phyloP scores from a whole-genome alignment of 2,113 vertebrate genomes.

The Struthidea cinerea region DNA sequence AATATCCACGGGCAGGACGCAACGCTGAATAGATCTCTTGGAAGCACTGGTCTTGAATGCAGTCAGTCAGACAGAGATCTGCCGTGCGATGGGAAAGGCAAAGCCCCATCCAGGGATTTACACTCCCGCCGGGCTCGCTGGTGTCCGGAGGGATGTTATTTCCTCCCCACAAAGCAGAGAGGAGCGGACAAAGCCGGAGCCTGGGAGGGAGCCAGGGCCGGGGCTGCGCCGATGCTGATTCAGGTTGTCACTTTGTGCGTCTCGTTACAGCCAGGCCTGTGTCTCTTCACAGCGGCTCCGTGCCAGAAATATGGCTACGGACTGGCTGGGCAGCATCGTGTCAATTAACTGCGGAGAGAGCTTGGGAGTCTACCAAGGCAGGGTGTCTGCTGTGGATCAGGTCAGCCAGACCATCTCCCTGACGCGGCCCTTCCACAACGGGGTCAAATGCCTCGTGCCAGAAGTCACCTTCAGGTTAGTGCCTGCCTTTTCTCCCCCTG shows the following conservation, averaged over 20 bases:
- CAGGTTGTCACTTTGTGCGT: not conserved
- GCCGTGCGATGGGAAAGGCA: fast-evolving
- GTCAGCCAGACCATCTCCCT: conserved; percentile 94
- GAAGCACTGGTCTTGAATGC: not conserved
- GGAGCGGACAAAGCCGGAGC: not conserved
- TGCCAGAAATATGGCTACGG: conserved; percentile 80
- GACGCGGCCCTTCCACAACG: conserved; percentile 93
- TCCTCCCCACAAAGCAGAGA: not conserved
- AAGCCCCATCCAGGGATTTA: not conserved
- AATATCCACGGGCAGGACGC: no score
- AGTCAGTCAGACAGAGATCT: no score
- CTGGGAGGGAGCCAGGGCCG: not conserved
- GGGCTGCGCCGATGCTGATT: not conserved
- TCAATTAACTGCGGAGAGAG: conserved; percentile 95
- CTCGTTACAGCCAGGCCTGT: not conserved
- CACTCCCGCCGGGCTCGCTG: fast-evolving
- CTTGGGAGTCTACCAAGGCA: conserved; percentile 93
- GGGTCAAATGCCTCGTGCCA: conserved; percentile 92
- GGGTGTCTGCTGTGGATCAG: conserved; percentile 93
- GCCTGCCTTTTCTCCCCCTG: not conserved
- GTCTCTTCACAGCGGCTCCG: not conserved
- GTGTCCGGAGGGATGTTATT: not conserved
- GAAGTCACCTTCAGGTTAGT: conserved; percentile 97
- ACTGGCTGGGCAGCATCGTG: conserved; percentile 95
- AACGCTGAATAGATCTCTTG: no score